Conservation (phyloP, 2,797 vertebrate genomes). For the Sebastolobus altivelis region DNA sequence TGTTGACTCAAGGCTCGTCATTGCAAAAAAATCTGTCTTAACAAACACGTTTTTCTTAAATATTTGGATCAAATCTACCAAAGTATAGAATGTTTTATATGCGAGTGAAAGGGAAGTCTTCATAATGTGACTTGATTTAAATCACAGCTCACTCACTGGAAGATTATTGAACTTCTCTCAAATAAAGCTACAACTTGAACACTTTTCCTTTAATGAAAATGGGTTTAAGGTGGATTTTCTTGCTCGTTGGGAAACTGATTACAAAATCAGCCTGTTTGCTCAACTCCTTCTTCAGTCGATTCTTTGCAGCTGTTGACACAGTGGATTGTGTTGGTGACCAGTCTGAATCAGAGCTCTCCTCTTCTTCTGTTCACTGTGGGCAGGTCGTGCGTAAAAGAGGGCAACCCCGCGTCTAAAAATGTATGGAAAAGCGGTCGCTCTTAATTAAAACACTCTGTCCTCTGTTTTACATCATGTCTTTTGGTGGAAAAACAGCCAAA, state of each 20-base stretch:
- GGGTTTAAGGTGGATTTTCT: not conserved
- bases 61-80: not conserved
- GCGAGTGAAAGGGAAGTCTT: not conserved
- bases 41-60: not conserved
- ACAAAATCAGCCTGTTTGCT: conserved; percentile 44
- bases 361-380: conserved; percentile 35
- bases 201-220: not conserved
- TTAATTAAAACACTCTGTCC: conserved; percentile 81
- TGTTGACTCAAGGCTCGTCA: conserved; percentile 51
- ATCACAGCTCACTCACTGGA: not conserved
- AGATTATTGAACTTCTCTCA: fast-evolving
- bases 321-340: conserved; percentile 20
- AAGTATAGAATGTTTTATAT: not conserved
- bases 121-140: not conserved
- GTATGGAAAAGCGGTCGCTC: conserved; percentile 62
- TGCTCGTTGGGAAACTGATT: conserved; percentile 36
- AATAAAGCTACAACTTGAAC: not conserved
- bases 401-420: conserved; percentile 59
- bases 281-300: conserved; percentile 28
- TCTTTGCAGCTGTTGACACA: conserved; percentile 43
- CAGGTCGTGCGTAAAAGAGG: conserved; percentile 64
- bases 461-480: conserved; percentile 75
- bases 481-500: conserved; percentile 69
- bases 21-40: not conserved
- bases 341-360: conserved; percentile 20